Evolutionary conservation across 2,888 invertebrate species (phyloP), one percentile per base, ranked within the genome.

Genomic region (Campoplex nolae): DNA sequence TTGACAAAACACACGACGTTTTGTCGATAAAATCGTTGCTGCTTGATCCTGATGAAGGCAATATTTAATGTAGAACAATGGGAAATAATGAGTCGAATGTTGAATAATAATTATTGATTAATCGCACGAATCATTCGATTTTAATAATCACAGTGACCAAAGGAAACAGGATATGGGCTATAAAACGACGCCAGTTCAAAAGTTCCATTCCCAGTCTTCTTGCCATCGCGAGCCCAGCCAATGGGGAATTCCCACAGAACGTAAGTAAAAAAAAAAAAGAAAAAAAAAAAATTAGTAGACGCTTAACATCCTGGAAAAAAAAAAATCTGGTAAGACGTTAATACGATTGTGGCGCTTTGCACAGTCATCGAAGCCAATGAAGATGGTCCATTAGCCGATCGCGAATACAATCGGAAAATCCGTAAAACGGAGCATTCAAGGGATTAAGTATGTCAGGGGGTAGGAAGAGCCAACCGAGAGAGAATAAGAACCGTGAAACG

Each of bases 391-490:
- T 88, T 89, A 83, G 80, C 75, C 70, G 70, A 68, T 75, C 79
- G 74, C 74, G 80, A 73, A 80, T 87, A 87, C 76, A 84, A 76
- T 74, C 83, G 87, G 82, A 88, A 88, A 89, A 88, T 85, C 83
- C 71, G 79, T 71, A 90, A 90, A 89, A 90, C 82, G 88, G 88
- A 89, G 88, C 86, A 89, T 89, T 89, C 88, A 70, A 80, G 68
- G 82, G 88, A 89, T 89, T 88, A 91, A 80, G 83, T 67, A 74
- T 83, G 18, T 35, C 16, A 62, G 32, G 56, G 23, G 58, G 45
- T 6, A 54, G 77, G 86, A 48, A 80, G 82, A 54, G 35, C 16
- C 51, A 56, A 23, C 0, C 23, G 13, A 62, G 83, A 18, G 54
- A 18, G 54, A 73, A 51, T 3, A 16, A 7, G 3, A 4, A 58